These are phyloP conservation scores for Hycleus cichorii DNA, from an alignment of 1,140 invertebrate genomes.

Conservation along the genomic window DNA sequence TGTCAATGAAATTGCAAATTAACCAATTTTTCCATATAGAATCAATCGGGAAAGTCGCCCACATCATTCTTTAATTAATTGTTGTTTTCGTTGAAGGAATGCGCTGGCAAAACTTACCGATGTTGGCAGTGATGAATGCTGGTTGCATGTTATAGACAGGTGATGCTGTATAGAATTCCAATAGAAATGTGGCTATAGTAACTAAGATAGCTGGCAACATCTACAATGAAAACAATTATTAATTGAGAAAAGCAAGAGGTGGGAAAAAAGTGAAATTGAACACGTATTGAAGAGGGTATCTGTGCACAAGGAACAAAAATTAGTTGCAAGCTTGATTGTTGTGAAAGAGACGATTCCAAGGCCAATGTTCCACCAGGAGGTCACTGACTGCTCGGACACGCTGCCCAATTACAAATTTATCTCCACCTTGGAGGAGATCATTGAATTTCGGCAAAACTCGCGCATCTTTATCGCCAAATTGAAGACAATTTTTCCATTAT, in stretches of 20 bases:
- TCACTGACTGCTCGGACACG: constrained; percentile 13
- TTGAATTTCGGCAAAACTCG: too few species aligned
- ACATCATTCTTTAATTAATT: neutral
- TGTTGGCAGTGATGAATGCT: constrained; percentile 38
- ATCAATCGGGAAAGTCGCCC: neutral
- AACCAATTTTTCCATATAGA: neutral
- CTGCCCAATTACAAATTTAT: constrained; percentile 5
- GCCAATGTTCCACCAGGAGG: constrained; percentile 14
- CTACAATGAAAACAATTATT: constrained; percentile 31
- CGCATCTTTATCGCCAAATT: too few species aligned
- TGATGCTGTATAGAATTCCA: constrained; percentile 33
- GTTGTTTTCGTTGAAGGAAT: neutral
- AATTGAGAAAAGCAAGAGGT: neutral
- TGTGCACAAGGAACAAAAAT: too few species aligned
- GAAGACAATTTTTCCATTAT: too few species aligned
- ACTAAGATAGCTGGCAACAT: constrained; percentile 38
- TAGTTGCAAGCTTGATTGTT: constrained; percentile 5
- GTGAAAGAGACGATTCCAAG: constrained; percentile 3
- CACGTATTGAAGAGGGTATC: neutral
- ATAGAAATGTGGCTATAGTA: constrained; percentile 31
- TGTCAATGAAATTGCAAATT: too few species aligned
- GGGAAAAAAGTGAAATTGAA: neutral
- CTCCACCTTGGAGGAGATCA: too few species aligned
- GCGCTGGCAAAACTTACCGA: constrained; percentile 30
- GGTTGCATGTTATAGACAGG: constrained; percentile 42